These are phyloP conservation scores for Ostrea edulis DNA, from an alignment of 1,140 invertebrate species.

Conservation along the genomic window DNA sequence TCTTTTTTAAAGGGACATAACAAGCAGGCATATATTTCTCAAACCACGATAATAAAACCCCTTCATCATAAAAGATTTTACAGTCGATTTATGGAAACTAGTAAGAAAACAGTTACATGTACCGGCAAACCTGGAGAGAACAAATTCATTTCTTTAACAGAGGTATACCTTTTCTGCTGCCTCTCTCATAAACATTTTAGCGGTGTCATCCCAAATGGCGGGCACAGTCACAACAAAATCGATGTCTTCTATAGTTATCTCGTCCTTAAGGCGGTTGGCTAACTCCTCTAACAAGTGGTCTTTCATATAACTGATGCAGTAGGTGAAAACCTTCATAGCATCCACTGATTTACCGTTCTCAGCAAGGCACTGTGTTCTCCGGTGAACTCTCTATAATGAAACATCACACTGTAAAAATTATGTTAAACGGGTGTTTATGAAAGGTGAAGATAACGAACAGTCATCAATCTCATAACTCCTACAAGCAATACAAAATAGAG, in stretches of 20 bases:
- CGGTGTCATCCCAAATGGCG: neutral
- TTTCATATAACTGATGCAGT: slow-evolving; percentile 6
- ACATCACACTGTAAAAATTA: neutral
- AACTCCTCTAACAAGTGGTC: neutral
- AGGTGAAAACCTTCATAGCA: neutral
- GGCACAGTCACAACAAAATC: neutral
- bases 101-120: too few relatives aligned
- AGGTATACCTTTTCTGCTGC: slow-evolving; percentile 31
- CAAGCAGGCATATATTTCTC: too few relatives aligned
- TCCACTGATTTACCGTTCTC: neutral
- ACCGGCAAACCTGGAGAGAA: too few relatives aligned
- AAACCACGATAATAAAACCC: too few relatives aligned
- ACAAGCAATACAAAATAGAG: too few relatives aligned
- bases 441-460: too few relatives aligned
- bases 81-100: too few relatives aligned
- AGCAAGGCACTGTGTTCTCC: neutral
- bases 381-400: neutral
- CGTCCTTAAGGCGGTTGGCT: neutral
- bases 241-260: neutral
- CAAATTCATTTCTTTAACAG: too few relatives aligned
- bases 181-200: slow-evolving; percentile 28
- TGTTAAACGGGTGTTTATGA: too few relatives aligned
- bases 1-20: too few relatives aligned
- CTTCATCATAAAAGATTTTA: too few relatives aligned
- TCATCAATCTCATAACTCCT: too few relatives aligned